Conservation (phyloP, 1,140 invertebrate species). For the Drosophila albomicans region DNA sequence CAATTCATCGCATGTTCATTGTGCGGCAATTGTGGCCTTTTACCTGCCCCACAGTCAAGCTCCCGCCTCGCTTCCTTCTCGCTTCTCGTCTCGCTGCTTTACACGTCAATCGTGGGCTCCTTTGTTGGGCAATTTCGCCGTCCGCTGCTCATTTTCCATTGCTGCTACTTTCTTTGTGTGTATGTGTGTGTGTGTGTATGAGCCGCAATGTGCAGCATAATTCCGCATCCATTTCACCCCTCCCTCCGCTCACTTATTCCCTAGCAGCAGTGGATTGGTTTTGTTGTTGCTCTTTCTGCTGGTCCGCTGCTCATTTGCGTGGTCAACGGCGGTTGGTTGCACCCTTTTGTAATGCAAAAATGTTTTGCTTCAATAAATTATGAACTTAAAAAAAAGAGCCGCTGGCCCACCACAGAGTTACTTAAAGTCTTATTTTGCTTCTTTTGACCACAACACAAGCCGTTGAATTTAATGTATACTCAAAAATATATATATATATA, state of each 20-base stretch:
- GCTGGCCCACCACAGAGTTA: neutral
- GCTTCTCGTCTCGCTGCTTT: conserved; percentile 12
- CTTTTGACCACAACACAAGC: no score
- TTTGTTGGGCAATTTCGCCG: conserved; percentile 72
- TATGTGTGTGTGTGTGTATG: no score
- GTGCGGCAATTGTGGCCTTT: conserved; percentile 23
- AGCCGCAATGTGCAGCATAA: conserved; percentile 48
- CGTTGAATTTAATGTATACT: no score
- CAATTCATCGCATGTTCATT: conserved; percentile 24
- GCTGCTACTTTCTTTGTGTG: conserved; percentile 45
- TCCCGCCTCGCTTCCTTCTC: neutral
- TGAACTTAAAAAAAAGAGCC: conserved; percentile 51
- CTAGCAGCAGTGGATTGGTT: conserved; percentile 25
- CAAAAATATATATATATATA: no score
- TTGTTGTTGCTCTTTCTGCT: conserved; percentile 64
- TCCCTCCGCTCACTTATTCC: conserved; percentile 4
- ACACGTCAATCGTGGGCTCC: conserved; percentile 42
- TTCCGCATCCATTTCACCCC: conserved; percentile 32
- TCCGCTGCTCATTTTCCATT: conserved; percentile 64
- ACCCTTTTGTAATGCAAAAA: conserved; percentile 74
- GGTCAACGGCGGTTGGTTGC: conserved; percentile 65
- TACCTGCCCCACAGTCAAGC: neutral
- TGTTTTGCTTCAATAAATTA: conserved; percentile 80
- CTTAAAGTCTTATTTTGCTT: no score
- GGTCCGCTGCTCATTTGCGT: conserved; percentile 50